These are phyloP conservation scores for Phrynosoma blainvillii DNA, from an alignment of 2,113 vertebrate genomes.

Conservation along the genomic window DNA sequence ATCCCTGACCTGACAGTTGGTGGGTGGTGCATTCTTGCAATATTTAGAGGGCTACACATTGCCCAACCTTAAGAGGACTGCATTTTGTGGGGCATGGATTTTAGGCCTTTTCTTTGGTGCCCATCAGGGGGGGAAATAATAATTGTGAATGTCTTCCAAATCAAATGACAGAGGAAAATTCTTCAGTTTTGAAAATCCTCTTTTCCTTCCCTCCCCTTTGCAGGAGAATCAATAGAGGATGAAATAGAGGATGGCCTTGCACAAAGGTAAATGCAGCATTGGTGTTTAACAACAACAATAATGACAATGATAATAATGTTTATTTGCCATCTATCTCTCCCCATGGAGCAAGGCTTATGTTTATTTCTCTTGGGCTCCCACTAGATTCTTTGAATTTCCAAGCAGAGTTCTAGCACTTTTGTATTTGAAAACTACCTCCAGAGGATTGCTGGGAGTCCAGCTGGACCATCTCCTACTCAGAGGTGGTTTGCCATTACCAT, in stretches of 20 bases:
- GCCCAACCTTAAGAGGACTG: background rate
- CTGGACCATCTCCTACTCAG: background rate
- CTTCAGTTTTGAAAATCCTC: background rate
- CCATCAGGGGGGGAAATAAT: background rate
- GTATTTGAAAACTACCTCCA: background rate
- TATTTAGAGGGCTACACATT: background rate
- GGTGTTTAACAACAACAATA: background rate
- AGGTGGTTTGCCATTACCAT: background rate
- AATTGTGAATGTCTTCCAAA: background rate
- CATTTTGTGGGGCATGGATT: background rate
- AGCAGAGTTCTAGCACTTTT: background rate
- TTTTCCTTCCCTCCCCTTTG: constrained; percentile 55
- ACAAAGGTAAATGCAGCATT: constrained; percentile 76
- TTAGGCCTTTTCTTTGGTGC: background rate
- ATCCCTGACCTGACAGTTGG: background rate
- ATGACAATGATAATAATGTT: too few species aligned
- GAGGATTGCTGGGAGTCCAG: background rate
- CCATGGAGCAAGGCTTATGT: too few species aligned
- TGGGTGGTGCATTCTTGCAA: background rate
- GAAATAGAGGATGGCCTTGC: constrained; percentile 75
- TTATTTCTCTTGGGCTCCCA: background rate
- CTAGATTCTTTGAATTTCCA: background rate
- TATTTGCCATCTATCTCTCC: too few species aligned
- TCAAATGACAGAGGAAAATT: constrained; percentile 2
- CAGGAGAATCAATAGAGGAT: constrained; percentile 78